phyloP scores from a whole-genome alignment of 2,888 invertebrate genomes.

The Agrochola litura region DNA sequence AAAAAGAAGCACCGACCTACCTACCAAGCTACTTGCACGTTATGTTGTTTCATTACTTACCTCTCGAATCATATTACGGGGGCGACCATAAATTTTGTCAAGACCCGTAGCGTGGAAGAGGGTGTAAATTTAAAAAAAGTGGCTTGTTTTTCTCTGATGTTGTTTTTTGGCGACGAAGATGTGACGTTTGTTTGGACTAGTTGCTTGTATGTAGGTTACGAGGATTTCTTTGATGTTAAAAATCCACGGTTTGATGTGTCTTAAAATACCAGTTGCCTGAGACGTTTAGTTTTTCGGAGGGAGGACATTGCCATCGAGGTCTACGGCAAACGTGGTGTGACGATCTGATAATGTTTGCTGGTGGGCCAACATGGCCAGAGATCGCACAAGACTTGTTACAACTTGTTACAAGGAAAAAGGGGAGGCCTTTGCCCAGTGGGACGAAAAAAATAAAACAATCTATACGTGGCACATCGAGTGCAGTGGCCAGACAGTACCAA shows the following conservation, averaged over 20 bases:
- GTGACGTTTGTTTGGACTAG: conserved; percentile 15
- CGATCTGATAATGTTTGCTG: no score
- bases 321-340: no score
- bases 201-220: neutral
- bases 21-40: neutral
- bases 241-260: neutral
- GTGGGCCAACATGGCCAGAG: no score
- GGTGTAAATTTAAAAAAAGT: conserved; percentile 45
- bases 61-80: conserved; percentile 49
- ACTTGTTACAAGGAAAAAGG: no score
- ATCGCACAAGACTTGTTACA: no score
- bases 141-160: conserved; percentile 19
- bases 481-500: neutral
- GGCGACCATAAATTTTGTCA: conserved; percentile 43
- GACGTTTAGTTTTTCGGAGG: neutral
- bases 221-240: neutral
- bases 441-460: no score
- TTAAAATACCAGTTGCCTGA: neutral
- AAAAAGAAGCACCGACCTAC: conserved; percentile 24
- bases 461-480: no score
- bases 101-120: conserved; percentile 18
- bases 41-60: conserved; percentile 56
- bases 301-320: no score
- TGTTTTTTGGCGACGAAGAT: conserved; percentile 20
- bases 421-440: no score